phyloP scores from a whole-genome alignment of 2,888 invertebrate species.

The Leptinotarsa tumamoca region DNA sequence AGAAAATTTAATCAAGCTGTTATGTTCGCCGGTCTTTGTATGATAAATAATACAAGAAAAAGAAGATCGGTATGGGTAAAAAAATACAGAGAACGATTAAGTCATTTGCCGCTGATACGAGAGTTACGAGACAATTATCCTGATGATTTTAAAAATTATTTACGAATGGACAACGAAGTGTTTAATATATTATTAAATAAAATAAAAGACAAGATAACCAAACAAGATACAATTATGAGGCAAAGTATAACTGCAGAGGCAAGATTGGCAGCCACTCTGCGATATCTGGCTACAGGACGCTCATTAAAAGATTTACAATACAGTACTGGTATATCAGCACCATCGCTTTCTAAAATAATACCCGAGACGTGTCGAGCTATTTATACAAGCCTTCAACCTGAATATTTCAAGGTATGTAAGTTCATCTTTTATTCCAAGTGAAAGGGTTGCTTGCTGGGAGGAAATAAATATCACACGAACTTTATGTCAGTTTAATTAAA shows the following conservation, averaged over 20 bases:
- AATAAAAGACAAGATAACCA: neutral
- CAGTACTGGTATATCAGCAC: conserved; percentile 5
- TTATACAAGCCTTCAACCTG: neutral
- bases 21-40: too few relatives aligned
- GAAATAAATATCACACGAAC: neutral
- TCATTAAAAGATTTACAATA: neutral
- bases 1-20: too few relatives aligned
- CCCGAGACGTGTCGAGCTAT: conserved; percentile 24
- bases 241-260: conserved; percentile 4
- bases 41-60: too few relatives aligned
- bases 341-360: conserved; percentile 17
- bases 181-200: conserved; percentile 15
- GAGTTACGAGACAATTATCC: conserved; percentile 21
- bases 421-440: neutral
- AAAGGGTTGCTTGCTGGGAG: neutral
- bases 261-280: conserved; percentile 11
- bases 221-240: conserved; percentile 22
- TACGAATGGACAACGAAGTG: neutral
- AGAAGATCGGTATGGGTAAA: too few relatives aligned
- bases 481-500: neutral
- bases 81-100: neutral
- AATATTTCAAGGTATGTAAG: neutral
- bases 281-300: conserved; percentile 12
- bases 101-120: conserved; percentile 11
- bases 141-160: conserved; percentile 22